Evolutionary conservation across 2,797 vertebrate species (phyloP).

Genomic region (Tenualosa ilisha): DNA sequence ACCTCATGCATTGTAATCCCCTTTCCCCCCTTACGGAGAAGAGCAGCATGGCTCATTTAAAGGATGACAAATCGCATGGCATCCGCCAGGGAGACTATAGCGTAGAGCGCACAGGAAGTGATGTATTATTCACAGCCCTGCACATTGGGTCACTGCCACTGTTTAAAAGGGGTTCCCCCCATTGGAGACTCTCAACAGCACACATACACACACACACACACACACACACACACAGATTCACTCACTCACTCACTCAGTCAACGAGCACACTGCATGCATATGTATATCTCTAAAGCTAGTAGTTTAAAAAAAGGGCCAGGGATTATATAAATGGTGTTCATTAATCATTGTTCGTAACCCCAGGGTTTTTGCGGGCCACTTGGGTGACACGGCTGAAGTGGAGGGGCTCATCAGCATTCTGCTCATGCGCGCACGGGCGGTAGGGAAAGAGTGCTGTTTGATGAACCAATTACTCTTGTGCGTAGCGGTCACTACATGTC

Average conservation of each 20-base stretch:
- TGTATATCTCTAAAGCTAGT: conserved; percentile 8
- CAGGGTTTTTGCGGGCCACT: conserved; percentile 7
- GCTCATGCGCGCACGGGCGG: background rate
- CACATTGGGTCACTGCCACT: conserved; percentile 16
- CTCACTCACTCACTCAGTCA: background rate
- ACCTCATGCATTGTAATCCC: conserved; percentile 17
- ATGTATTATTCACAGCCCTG: conserved; percentile 20
- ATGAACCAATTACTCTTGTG: conserved; percentile 69
- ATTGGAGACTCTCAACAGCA: background rate
- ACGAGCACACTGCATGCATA: background rate
- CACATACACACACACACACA: background rate
- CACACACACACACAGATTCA: background rate
- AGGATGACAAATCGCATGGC: conserved; percentile 10
- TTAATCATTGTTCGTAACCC: conserved; percentile 12
- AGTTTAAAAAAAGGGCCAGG: conserved; percentile 3
- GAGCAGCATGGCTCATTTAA: conserved; percentile 15
- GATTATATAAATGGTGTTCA: conserved; percentile 9
- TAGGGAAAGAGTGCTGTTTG: conserved; percentile 59
- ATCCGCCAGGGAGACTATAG: background rate
- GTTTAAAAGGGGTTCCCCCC: background rate
- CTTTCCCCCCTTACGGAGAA: background rate
- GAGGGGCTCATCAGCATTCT: conserved; percentile 12
- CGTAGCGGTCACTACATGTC: conserved; percentile 61
- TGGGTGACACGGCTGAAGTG: background rate
- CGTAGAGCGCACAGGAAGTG: conserved; percentile 4